Percentiles rank a stretch among this genome's conserved stretches.
Evolutionary conservation across 2,797 vertebrate genomes (phyloP).

Genomic region (Hydrocynus forskahlii): DNA sequence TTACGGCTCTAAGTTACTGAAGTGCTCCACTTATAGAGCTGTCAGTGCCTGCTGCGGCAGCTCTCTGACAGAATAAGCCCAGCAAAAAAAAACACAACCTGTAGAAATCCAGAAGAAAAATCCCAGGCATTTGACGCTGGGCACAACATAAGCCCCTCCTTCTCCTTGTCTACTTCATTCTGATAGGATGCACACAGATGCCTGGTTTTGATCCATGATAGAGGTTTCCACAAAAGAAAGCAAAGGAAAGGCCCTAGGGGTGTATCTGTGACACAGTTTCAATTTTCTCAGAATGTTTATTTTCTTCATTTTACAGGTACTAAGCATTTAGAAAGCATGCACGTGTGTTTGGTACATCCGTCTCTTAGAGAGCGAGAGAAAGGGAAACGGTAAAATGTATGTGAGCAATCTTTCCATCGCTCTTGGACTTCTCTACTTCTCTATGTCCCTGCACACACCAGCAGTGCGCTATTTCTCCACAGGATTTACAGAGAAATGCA

Average conservation of each 20-base stretch:
- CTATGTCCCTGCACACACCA: slow-evolving; percentile 26
- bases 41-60: too few species aligned
- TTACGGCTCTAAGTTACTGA: too few species aligned
- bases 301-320: too few species aligned
- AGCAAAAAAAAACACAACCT: too few species aligned
- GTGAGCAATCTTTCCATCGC: slow-evolving; percentile 44
- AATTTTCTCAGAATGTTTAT: too few species aligned
- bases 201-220: neutral
- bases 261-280: too few species aligned
- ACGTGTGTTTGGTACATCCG: neutral
- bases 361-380: slow-evolving; percentile 19
- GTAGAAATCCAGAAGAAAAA: too few species aligned
- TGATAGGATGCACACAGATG: neutral
- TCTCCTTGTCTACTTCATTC: neutral
- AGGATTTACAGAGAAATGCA: slow-evolving; percentile 56
- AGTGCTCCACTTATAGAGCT: too few species aligned
- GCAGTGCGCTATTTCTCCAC: slow-evolving; percentile 67
- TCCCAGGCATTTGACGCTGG: too few species aligned
- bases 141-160: neutral
- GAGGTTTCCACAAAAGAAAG: neutral
- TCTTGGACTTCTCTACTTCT: slow-evolving; percentile 34
- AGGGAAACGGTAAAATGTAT: neutral
- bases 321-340: neutral
- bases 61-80: too few species aligned
- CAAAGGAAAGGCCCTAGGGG: too few species aligned